Percentiles rank a stretch among this genome's conserved stretches.
Conservation (phyloP, 2,113 vertebrate species). For the Puffinus mauretanicus region DNA sequence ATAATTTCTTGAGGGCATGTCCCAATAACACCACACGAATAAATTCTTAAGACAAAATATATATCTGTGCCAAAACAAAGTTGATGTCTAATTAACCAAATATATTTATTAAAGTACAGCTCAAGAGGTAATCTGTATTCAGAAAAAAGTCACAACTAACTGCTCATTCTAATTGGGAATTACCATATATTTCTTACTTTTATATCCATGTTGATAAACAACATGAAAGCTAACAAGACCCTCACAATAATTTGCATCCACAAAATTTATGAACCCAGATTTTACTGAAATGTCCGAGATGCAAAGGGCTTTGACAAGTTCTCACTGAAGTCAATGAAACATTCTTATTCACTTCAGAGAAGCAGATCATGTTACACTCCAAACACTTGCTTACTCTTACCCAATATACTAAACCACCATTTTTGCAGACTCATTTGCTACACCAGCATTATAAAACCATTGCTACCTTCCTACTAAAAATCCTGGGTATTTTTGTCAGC, state of each 20-base stretch:
- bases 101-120: conserved; percentile 70
- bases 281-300: conserved; percentile 10
- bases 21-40: conserved; percentile 74
- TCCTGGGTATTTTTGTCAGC: not conserved
- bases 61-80: conserved; percentile 74
- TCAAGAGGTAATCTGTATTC: conserved; percentile 42
- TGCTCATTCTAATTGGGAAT: conserved; percentile 20
- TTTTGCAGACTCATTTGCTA: not conserved
- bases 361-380: not conserved
- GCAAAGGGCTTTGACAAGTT: not conserved
- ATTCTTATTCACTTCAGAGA: not conserved
- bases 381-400: not conserved
- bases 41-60: conserved; percentile 78
- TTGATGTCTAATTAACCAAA: conserved; percentile 78
- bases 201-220: not conserved
- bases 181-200: not conserved
- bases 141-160: not conserved
- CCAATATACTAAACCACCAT: not conserved
- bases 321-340: not conserved
- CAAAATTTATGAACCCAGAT: not conserved
- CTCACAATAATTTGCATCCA: not conserved
- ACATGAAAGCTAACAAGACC: not conserved
- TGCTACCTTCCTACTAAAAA: not conserved
- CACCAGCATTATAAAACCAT: not conserved
- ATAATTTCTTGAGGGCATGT: conserved; percentile 80